Conservation (phyloP, 2,797 vertebrate genomes). For the Petrocephalus sullivani region DNA sequence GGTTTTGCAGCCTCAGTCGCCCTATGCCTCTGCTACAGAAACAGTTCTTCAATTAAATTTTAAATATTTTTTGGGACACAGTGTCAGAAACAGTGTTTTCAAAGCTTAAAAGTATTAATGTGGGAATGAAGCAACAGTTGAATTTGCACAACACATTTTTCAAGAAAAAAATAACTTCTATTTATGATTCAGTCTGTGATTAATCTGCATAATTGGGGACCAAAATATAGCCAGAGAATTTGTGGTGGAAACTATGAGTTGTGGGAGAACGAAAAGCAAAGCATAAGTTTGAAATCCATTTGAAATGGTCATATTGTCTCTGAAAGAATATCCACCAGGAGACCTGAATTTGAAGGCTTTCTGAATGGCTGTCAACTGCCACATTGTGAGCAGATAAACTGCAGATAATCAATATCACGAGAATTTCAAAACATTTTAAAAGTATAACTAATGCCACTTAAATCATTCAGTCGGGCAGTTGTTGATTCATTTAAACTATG, state of each 20-base stretch:
- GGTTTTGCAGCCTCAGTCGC: not conserved
- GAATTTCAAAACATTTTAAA: not conserved
- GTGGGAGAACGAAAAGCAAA: conserved; percentile 35
- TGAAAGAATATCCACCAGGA: conserved; percentile 40
- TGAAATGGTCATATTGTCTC: conserved; percentile 29
- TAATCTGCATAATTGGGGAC: conserved; percentile 8
- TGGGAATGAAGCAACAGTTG: conserved; percentile 34
- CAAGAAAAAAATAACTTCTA: conserved; percentile 23
- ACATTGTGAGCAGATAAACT: not conserved
- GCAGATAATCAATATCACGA: not conserved
- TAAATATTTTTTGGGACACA: not conserved
- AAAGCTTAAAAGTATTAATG: conserved; percentile 36
- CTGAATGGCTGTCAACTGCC: not conserved
- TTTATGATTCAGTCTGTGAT: conserved; percentile 25
- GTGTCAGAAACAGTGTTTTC: conserved; percentile 29
- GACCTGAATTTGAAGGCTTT: not conserved
- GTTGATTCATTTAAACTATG: not conserved
- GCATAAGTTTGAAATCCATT: not conserved
- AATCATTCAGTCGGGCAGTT: not conserved
- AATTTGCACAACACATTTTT: conserved; percentile 24
- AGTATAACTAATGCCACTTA: not conserved
- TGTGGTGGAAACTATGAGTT: conserved; percentile 40
- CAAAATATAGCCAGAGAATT: conserved; percentile 30
- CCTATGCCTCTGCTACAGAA: not conserved
- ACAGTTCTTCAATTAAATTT: conserved; percentile 4